Base-by-base conservation (phyloP, 2,888 invertebrate genomes). In the Monoplex corrugatus region DNA sequence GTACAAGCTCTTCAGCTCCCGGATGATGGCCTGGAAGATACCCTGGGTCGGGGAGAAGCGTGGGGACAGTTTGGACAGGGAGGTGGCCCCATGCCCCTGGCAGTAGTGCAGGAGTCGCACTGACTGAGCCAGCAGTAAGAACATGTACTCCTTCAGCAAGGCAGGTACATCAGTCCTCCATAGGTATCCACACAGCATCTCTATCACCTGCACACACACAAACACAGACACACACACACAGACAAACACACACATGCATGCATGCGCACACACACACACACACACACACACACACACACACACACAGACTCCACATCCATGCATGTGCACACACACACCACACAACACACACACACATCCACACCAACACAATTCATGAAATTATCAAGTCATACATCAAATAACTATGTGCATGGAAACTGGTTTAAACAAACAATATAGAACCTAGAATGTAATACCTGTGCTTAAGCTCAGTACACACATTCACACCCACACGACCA, bases 141-240 rank as follows among this genome's bases (percentile, higher is more conserved):
- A 95, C 87, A 95, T 89, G 88, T 94, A 93, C 91, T 96, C 96
- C 90, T 95, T 95, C 57, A 95, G 91, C 5, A 95, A 91, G 28
- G 95, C 94, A 8, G 96, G 95, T 16, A 95, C 92, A 44, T 95
- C 95, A 8, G 95, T 94, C 83, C 94, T 92, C 95, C 95, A 94
- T 45, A 95, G 88, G 89, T 95, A 95, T 8, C 94, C 92, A 68
- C 95, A 94, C n/a, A 95, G 85, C 86, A 95, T 92, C 89, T 95
- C 95, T 32, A 95, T 93, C 89, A 95, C 92, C 86, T 95, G 94
- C 45, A 93, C 91, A 87, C 95, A 93, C 23, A n/a, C 38, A 38
- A 23, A 5, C 6, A 28, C 23, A 68, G n/a, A 13, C 57, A 57
- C 10, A 5, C 10, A 57, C 28, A 57, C 1, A 16, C 28, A 28